These are phyloP conservation scores for Beaufortia kweichowensis DNA, from an alignment of 2,113 vertebrate species.

Conservation along the genomic window DNA sequence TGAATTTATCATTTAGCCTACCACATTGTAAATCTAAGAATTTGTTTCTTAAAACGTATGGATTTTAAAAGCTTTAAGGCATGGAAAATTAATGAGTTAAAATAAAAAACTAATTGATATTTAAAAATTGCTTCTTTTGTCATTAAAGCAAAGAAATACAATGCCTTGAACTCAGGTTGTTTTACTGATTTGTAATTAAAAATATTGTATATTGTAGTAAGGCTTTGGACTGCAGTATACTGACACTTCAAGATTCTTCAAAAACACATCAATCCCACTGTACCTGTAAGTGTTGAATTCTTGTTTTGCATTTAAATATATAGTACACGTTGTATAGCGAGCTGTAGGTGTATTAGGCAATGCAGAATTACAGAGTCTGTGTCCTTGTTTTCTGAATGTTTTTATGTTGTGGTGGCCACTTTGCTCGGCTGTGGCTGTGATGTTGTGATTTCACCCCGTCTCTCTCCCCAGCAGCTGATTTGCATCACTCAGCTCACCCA, in stretches of 20 bases:
- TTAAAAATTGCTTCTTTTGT: too few relatives aligned
- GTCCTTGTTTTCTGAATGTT: constrained; percentile 1
- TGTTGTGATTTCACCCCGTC: constrained; percentile 65
- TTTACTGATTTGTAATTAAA: too few relatives aligned
- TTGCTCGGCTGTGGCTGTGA: constrained; percentile 62
- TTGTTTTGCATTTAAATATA: not conserved
- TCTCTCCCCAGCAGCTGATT: constrained; percentile 65
- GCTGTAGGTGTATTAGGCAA: not conserved
- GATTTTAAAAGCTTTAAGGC: too few relatives aligned
- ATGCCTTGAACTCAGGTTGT: too few relatives aligned
- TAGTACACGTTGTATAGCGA: not conserved
- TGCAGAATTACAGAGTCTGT: not conserved
- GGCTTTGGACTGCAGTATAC: not conserved
- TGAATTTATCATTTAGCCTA: too few relatives aligned
- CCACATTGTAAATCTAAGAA: too few relatives aligned
- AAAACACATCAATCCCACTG: not conserved
- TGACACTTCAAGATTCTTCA: not conserved
- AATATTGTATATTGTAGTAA: too few relatives aligned
- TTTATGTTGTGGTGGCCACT: constrained; percentile 57
- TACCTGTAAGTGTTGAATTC: not conserved
- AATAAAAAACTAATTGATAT: too few relatives aligned
- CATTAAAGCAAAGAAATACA: too few relatives aligned
- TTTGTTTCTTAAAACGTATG: too few relatives aligned
- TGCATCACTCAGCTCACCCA: constrained; percentile 71
- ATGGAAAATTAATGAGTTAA: too few relatives aligned